Evolutionary conservation across 92 coral and sea anemone genomes (phyloP).

Genomic region (Umimayanthus kanabou): DNA sequence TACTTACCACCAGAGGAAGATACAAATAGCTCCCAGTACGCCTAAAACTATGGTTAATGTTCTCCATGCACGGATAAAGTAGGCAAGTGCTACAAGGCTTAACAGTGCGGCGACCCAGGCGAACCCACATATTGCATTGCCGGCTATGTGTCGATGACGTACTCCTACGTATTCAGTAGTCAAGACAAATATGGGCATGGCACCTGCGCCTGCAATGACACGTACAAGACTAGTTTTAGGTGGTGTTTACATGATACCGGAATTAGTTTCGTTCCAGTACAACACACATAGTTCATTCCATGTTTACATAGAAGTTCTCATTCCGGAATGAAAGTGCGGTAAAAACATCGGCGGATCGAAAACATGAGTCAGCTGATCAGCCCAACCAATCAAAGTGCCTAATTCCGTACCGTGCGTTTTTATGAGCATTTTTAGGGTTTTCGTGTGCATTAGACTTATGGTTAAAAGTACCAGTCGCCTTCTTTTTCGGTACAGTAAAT

Average conservation of each 20-base stretch:
- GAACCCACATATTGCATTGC: background rate
- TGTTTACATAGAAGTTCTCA: too few relatives aligned
- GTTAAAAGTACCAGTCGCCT: too few relatives aligned
- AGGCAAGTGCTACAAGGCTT: constrained; percentile 9
- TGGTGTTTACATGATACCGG: background rate
- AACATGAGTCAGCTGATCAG: too few relatives aligned
- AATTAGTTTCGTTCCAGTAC: too few relatives aligned
- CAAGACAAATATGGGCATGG: constrained; percentile 18
- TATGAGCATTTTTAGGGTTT: too few relatives aligned
- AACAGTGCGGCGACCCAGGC: constrained; percentile 20
- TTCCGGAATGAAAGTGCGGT: too few relatives aligned
- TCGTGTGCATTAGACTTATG: too few relatives aligned
- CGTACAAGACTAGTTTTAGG: background rate
- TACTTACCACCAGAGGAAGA: constrained; percentile 25
- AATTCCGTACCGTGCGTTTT: too few relatives aligned
- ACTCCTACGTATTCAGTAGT: constrained; percentile 10
- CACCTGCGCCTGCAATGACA: constrained; percentile 5
- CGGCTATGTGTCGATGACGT: constrained; percentile 2
- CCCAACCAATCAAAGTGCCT: too few relatives aligned
- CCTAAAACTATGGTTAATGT: constrained; percentile 14
- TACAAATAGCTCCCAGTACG: background rate
- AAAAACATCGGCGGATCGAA: too few relatives aligned
- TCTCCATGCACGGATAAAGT: constrained; percentile 25
- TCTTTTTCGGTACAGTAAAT: too few relatives aligned
- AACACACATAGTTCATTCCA: too few relatives aligned